Evolutionary conservation across 2,888 invertebrate genomes (phyloP).

Genomic region (Meteorus colon): DNA sequence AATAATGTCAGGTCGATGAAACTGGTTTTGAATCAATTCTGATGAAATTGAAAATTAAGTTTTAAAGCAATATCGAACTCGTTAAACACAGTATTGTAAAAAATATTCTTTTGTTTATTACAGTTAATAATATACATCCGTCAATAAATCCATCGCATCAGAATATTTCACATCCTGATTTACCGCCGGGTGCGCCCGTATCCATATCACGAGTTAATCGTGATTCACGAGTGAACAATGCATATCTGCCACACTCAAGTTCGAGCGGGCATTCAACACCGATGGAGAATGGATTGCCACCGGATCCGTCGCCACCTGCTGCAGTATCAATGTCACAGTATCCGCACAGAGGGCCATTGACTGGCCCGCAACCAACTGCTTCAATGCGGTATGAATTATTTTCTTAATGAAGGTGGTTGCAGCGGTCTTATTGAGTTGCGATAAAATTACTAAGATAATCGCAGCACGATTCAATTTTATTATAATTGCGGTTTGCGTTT

Average conservation of each 20-base stretch:
- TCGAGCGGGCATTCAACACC: constrained; percentile 63
- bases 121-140: constrained; percentile 76
- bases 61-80: not conserved
- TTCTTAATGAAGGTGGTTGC: not conserved
- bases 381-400: constrained; percentile 69
- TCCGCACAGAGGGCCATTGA: constrained; percentile 67
- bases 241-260: constrained; percentile 68
- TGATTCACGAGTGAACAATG: constrained; percentile 67
- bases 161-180: constrained; percentile 73
- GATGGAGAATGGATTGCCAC: constrained; percentile 75
- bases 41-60: not conserved
- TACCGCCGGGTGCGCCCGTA: constrained; percentile 71
- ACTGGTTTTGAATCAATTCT: not conserved
- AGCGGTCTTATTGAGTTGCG: not conserved
- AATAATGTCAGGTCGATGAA: too few relatives aligned
- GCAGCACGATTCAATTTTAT: too few relatives aligned
- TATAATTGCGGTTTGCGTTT: too few relatives aligned
- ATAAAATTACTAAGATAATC: too few relatives aligned
- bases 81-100: too few relatives aligned
- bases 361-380: constrained; percentile 71
- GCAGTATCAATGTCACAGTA: constrained; percentile 68
- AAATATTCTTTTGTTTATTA: constrained; percentile 39
- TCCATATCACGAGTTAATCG: constrained; percentile 64
- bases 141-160: constrained; percentile 73
- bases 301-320: constrained; percentile 72